phyloP scores from a whole-genome alignment of 2,797 vertebrate species.

The Danio tinwini region DNA sequence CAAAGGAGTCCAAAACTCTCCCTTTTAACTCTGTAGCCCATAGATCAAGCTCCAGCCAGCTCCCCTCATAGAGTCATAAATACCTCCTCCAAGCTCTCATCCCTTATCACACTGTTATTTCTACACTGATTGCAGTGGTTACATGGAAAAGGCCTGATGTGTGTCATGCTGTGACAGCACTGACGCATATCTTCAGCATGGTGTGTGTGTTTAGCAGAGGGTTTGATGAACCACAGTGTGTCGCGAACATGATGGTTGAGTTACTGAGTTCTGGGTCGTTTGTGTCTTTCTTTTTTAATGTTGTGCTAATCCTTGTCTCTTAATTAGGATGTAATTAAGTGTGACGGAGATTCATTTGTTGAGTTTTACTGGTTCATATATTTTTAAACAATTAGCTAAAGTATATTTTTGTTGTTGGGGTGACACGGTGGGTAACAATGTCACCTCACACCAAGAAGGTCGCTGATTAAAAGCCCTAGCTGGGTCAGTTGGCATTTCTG shows the following conservation, averaged over 20 bases:
- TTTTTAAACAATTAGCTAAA: too few species aligned
- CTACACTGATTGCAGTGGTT: slow-evolving; percentile 57
- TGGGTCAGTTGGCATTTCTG: too few species aligned
- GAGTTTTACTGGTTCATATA: background rate
- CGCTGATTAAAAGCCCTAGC: too few species aligned
- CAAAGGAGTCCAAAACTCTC: slow-evolving; percentile 46
- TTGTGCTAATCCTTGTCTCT: slow-evolving; percentile 11
- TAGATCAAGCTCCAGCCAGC: slow-evolving; percentile 51
- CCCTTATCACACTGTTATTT: slow-evolving; percentile 68
- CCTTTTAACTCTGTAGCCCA: slow-evolving; percentile 59
- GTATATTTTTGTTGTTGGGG: background rate
- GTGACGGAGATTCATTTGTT: background rate
- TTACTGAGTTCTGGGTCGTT: slow-evolving; percentile 10
- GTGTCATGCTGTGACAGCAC: slow-evolving; percentile 35
- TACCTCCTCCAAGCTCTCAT: slow-evolving; percentile 57
- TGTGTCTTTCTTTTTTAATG: background rate
- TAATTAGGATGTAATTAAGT: slow-evolving; percentile 14
- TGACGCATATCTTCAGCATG: slow-evolving; percentile 55
- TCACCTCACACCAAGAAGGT: too few species aligned
- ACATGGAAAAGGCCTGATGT: slow-evolving; percentile 48
- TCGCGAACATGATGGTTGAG: slow-evolving; percentile 31
- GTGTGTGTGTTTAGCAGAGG: slow-evolving; percentile 32
- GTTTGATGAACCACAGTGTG: slow-evolving; percentile 32
- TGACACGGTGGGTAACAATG: too few species aligned
- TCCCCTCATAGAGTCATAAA: slow-evolving; percentile 62